phyloP scores from a whole-genome alignment of 1,140 invertebrate genomes.

The Gryon sp. region DNA sequence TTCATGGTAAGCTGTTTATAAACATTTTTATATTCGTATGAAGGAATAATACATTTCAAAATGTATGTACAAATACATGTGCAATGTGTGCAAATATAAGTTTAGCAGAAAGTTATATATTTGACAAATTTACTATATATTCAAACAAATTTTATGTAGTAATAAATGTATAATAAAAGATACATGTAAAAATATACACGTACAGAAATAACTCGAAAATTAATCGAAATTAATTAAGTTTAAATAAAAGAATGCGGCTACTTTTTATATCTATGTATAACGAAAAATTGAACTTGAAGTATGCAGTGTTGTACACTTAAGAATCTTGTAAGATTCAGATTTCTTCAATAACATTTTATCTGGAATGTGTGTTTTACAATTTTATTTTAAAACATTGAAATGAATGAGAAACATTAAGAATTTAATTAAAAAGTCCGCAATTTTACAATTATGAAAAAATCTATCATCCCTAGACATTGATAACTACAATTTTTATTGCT shows the following conservation, averaged over 20 bases:
- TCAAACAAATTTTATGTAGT: too few relatives aligned
- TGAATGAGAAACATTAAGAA: background rate
- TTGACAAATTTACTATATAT: too few relatives aligned
- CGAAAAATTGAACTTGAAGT: constrained; percentile 23
- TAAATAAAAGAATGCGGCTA: background rate
- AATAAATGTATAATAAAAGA: too few relatives aligned
- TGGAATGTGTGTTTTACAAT: constrained; percentile 15
- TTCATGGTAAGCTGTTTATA: too few relatives aligned
- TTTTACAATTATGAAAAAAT: background rate
- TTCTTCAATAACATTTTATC: background rate
- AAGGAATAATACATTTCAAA: too few relatives aligned
- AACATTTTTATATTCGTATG: too few relatives aligned
- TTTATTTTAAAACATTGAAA: constrained; percentile 6
- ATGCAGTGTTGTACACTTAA: background rate
- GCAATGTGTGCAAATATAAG: too few relatives aligned
- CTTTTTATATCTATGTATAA: constrained; percentile 9
- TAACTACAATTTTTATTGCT: background rate
- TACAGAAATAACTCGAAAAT: too few relatives aligned
- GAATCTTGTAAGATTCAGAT: background rate
- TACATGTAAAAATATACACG: too few relatives aligned
- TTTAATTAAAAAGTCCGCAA: constrained; percentile 8
- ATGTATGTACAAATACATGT: too few relatives aligned
- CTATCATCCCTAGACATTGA: background rate
- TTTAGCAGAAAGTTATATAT: too few relatives aligned
- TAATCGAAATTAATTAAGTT: constrained; percentile 36